phyloP scores from a whole-genome alignment of 2,888 invertebrate genomes.

The Aquatica leii region DNA sequence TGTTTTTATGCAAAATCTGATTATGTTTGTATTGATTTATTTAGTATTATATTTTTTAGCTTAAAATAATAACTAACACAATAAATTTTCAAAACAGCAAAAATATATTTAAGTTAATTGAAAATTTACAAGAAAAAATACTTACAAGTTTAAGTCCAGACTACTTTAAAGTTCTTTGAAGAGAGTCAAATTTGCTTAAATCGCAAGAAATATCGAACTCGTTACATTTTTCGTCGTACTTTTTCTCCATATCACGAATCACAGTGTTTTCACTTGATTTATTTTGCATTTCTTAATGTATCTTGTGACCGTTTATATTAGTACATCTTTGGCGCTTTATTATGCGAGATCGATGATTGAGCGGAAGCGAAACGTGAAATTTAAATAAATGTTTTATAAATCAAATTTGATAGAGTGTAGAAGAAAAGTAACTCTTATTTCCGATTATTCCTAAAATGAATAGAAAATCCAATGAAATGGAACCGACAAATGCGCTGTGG shows the following conservation, averaged over 20 bases:
- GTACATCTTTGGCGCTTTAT: conserved; percentile 7
- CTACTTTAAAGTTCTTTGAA: conserved; percentile 66
- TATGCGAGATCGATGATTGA: neutral
- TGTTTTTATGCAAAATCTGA: no score
- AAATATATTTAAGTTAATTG: no score
- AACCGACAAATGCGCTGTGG: conserved; percentile 13
- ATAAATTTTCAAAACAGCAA: no score
- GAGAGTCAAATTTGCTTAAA: conserved; percentile 63
- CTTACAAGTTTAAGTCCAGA: conserved; percentile 68
- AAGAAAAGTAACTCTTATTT: conserved; percentile 15
- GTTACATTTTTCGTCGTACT: conserved; percentile 28
- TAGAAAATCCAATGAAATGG: conserved; percentile 20
- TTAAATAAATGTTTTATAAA: conserved; percentile 19
- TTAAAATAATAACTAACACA: no score
- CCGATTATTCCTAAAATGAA: conserved; percentile 14
- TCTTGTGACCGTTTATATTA: conserved; percentile 14
- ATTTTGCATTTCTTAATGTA: conserved; percentile 37
- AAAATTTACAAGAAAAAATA: conserved; percentile 17
- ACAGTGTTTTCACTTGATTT: conserved; percentile 42
- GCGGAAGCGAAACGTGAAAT: conserved; percentile 4
- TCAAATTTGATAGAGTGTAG: conserved; percentile 13
- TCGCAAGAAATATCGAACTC: conserved; percentile 64
- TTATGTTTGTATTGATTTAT: no score
- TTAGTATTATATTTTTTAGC: no score
- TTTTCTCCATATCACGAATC: neutral